A percentile compares a stretch with the other conserved stretches of the same genome.
Evolutionary conservation across 2,888 invertebrate species (phyloP).

Genomic region (Dilophus febrilis): DNA sequence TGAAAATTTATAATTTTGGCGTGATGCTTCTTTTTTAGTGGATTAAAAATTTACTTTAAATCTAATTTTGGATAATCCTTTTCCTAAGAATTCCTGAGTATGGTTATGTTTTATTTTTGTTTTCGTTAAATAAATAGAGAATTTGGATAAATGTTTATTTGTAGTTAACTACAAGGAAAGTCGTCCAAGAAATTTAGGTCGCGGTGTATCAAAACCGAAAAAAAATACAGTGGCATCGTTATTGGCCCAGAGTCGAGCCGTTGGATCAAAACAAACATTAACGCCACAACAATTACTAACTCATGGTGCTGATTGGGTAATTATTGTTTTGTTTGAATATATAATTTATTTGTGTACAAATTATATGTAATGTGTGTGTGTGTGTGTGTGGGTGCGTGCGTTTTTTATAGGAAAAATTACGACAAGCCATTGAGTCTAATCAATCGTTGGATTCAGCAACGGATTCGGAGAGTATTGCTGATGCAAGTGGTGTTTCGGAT

Average conservation of each 20-base stretch:
- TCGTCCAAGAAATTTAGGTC: conserved; percentile 64
- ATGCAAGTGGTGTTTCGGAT: conserved; percentile 38
- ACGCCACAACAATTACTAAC: conserved; percentile 47
- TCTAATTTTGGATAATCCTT: too few relatives aligned
- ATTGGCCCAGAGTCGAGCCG: conserved; percentile 68
- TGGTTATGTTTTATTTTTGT: too few relatives aligned
- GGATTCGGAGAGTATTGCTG: conserved; percentile 40
- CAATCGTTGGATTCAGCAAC: conserved; percentile 37
- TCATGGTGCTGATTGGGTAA: conserved; percentile 33
- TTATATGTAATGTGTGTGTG: too few relatives aligned
- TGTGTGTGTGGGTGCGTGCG: too few relatives aligned
- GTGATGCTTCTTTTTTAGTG: too few relatives aligned
- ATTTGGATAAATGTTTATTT: neutral
- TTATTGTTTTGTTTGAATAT: neutral
- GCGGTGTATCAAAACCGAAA: conserved; percentile 79
- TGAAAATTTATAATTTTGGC: neutral
- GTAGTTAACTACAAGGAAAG: conserved; percentile 42
- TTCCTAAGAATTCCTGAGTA: too few relatives aligned
- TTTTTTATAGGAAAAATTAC: conserved; percentile 35
- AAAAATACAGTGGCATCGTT: conserved; percentile 83
- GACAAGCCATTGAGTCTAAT: conserved; percentile 35
- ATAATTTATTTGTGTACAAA: neutral
- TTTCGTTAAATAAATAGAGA: too few relatives aligned
- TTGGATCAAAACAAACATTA: conserved; percentile 58
- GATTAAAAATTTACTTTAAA: too few relatives aligned